phyloP scores from a whole-genome alignment of 2,888 invertebrate species.

The Himalopsyche anomala region DNA sequence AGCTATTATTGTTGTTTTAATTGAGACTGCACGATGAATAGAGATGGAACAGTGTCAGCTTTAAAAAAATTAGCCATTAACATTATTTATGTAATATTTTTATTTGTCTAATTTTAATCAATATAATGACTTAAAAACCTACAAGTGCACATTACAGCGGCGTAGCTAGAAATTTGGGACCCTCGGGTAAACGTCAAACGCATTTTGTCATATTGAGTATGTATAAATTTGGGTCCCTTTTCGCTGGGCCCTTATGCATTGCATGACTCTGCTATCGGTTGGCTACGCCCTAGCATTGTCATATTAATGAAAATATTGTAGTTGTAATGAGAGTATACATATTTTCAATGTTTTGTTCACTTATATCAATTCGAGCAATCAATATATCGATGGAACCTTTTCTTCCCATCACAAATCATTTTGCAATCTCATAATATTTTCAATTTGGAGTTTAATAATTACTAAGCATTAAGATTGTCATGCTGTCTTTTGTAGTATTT shows the following conservation, averaged over 20 bases:
- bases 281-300: not conserved
- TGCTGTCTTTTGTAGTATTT: slow-evolving; percentile 24
- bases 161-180: too few species aligned
- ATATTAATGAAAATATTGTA: not conserved
- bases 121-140: not conserved
- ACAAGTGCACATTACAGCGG: not conserved
- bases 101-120: slow-evolving; percentile 1
- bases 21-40: slow-evolving; percentile 53
- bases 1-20: slow-evolving; percentile 45
- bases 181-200: too few species aligned
- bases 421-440: slow-evolving; percentile 26
- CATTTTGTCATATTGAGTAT: too few species aligned
- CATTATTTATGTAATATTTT: slow-evolving; percentile 9
- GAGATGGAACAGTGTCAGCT: slow-evolving; percentile 30
- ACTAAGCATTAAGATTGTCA: slow-evolving; percentile 11
- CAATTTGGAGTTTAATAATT: not conserved
- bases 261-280: too few species aligned
- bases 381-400: not conserved
- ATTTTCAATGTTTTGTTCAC: too few species aligned
- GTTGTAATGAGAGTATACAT: not conserved
- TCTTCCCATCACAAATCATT: slow-evolving; percentile 11
- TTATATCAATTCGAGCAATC: not conserved
- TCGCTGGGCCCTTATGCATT: too few species aligned
- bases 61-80: not conserved
- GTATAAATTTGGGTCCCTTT: too few species aligned